Evolutionary conservation across 2,888 invertebrate genomes (phyloP).

Genomic region (Xanthia icteritia): DNA sequence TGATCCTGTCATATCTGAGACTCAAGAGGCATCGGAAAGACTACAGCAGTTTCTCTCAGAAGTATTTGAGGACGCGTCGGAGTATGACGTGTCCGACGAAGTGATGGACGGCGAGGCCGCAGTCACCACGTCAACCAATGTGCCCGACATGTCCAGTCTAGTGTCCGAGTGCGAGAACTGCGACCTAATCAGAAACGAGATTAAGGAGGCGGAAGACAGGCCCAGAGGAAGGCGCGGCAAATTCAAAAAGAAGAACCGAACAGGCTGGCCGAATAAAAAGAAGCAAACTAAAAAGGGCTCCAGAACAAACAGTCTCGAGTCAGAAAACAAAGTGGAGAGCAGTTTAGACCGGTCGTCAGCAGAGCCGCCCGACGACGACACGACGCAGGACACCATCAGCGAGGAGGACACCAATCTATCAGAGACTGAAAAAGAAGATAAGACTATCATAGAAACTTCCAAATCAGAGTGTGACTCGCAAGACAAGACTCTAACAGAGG

Average conservation of each 20-base stretch:
- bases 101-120: constrained; percentile 80
- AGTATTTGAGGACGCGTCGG: constrained; percentile 86
- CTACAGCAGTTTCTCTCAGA: constrained; percentile 85
- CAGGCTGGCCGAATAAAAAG: constrained; percentile 94
- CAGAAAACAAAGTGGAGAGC: constrained; percentile 76
- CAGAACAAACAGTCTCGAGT: constrained; percentile 77
- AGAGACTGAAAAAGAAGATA: constrained; percentile 73
- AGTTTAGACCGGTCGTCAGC: constrained; percentile 81
- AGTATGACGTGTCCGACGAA: constrained; percentile 88
- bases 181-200: constrained; percentile 84
- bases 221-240: constrained; percentile 84
- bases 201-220: constrained; percentile 75
- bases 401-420: constrained; percentile 79
- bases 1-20: constrained; percentile 79
- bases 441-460: constrained; percentile 65
- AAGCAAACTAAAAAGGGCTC: constrained; percentile 81
- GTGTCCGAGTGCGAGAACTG: constrained; percentile 86
- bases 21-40: constrained; percentile 82
- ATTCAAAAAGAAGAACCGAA: constrained; percentile 93
- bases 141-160: constrained; percentile 86
- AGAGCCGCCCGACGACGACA: constrained; percentile 80
- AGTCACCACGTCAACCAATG: constrained; percentile 78
- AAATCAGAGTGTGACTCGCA: constrained; percentile 69
- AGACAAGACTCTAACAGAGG: constrained; percentile 61
- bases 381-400: constrained; percentile 78